These are phyloP conservation scores for Dicrostonyx torquatus DNA, from an alignment of 2,797 vertebrate genomes.

Conservation along the genomic window DNA sequence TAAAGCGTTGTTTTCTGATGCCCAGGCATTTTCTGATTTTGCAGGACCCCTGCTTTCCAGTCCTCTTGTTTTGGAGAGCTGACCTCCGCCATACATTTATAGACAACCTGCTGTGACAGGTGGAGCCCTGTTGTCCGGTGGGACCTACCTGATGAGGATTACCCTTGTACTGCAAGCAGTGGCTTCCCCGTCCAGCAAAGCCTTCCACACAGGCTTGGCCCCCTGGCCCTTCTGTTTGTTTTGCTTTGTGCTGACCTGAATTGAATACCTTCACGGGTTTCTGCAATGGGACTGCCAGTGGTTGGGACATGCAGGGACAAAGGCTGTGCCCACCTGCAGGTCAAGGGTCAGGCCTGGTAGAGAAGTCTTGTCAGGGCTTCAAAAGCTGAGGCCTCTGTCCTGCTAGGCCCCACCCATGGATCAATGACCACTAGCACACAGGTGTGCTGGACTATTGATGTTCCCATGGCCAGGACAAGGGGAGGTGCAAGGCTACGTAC, in stretches of 20 bases:
- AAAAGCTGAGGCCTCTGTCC: constrained; percentile 80
- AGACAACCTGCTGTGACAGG: constrained; percentile 60
- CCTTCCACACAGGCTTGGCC: constrained; percentile 77
- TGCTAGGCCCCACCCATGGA: constrained; percentile 78
- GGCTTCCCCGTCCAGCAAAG: constrained; percentile 66
- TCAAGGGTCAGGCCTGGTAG: constrained; percentile 88
- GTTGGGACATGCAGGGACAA: constrained; percentile 91
- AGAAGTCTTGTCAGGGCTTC: constrained; percentile 86
- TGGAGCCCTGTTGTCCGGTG: constrained; percentile 43
- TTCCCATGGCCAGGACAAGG: constrained; percentile 53
- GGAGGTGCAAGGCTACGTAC: constrained; percentile 87
- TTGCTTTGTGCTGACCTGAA: constrained; percentile 88
- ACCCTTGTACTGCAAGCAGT: constrained; percentile 71
- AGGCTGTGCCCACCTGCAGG: constrained; percentile 93
- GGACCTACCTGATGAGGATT: neutral
- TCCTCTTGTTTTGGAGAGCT: constrained; percentile 30
- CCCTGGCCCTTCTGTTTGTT: constrained; percentile 83
- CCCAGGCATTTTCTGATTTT: neutral
- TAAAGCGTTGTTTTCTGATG: neutral
- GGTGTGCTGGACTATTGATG: constrained; percentile 91
- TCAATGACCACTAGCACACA: constrained; percentile 85
- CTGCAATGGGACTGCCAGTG: constrained; percentile 78
- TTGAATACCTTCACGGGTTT: constrained; percentile 87
- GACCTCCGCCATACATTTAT: neutral
- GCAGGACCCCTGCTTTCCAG: neutral